These are phyloP conservation scores for Petrophora chlorosata DNA, from an alignment of 2,888 invertebrate genomes.

Conservation along the genomic window DNA sequence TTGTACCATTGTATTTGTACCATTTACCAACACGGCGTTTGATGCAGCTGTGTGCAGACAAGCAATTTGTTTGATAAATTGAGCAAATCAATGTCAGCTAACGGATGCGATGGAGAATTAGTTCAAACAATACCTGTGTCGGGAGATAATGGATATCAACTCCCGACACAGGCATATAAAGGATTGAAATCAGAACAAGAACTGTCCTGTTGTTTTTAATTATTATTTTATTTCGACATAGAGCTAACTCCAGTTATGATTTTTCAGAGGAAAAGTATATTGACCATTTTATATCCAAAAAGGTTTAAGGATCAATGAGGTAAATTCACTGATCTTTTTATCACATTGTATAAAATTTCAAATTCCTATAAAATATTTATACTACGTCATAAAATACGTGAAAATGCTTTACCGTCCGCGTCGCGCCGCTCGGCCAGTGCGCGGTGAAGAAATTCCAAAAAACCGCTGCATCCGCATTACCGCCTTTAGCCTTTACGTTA, in stretches of 20 bases:
- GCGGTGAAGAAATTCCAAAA: slow-evolving; percentile 29
- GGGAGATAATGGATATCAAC: not conserved
- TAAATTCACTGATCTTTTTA: too few species aligned
- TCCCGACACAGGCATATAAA: too few species aligned
- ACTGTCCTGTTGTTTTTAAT: too few species aligned
- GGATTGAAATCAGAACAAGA: too few species aligned
- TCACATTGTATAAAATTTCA: slow-evolving; percentile 6
- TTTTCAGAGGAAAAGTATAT: too few species aligned
- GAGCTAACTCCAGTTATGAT: too few species aligned
- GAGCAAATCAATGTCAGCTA: slow-evolving; percentile 16
- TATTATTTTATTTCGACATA: too few species aligned
- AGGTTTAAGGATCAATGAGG: too few species aligned
- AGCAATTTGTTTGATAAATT: slow-evolving; percentile 24
- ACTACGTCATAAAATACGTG: slow-evolving; percentile 17
- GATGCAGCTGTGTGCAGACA: slow-evolving; percentile 28
- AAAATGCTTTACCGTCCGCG: slow-evolving; percentile 5
- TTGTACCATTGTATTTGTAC: slow-evolving; percentile 16
- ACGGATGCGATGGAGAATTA: slow-evolving; percentile 6
- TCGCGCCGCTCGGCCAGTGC: slow-evolving; percentile 4
- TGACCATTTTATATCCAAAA: too few species aligned
- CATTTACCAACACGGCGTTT: not conserved
- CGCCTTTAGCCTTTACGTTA: slow-evolving; percentile 27
- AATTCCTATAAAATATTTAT: slow-evolving; percentile 15
- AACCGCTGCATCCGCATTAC: slow-evolving; percentile 37
- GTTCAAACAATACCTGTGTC: not conserved